These are phyloP conservation scores for Rotaria socialis DNA, from an alignment of 2,888 invertebrate genomes.

Conservation along the genomic window DNA sequence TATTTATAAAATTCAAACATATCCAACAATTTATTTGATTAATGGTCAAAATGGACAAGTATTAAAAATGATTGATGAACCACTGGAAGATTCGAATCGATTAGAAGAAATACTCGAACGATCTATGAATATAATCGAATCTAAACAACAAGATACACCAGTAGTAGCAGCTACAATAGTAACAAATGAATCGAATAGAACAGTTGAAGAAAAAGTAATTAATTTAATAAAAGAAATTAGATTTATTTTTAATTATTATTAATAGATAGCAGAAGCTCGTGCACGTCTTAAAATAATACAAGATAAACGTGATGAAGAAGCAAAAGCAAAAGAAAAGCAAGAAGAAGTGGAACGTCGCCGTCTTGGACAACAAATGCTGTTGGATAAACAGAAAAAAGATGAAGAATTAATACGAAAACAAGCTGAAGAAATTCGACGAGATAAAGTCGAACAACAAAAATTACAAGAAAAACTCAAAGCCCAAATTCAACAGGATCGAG, in stretches of 20 bases:
- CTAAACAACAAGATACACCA: neutral
- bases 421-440: constrained; percentile 71
- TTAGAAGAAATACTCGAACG: neutral
- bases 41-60: constrained; percentile 19
- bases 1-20: constrained; percentile 4
- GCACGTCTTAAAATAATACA: constrained; percentile 43
- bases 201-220: constrained; percentile 11
- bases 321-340: constrained; percentile 45
- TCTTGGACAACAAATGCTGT: constrained; percentile 59
- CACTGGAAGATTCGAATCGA: neutral
- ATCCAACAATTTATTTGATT: constrained; percentile 1
- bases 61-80: neutral
- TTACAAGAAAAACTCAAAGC: constrained; percentile 74
- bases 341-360: constrained; percentile 43
- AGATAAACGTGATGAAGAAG: constrained; percentile 46
- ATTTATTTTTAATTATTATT: too few relatives aligned
- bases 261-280: constrained; percentile 33
- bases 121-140: neutral
- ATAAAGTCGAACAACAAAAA: constrained; percentile 71
- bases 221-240: too few relatives aligned
- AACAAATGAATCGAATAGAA: neutral
- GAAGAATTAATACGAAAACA: constrained; percentile 72
- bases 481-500: constrained; percentile 78
- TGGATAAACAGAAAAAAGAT: constrained; percentile 70
- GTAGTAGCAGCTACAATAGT: neutral